A percentile compares a stretch with the other conserved stretches of the same genome.
Conservation (phyloP, 1,140 invertebrate genomes). For the Drosophila kikkawai region DNA sequence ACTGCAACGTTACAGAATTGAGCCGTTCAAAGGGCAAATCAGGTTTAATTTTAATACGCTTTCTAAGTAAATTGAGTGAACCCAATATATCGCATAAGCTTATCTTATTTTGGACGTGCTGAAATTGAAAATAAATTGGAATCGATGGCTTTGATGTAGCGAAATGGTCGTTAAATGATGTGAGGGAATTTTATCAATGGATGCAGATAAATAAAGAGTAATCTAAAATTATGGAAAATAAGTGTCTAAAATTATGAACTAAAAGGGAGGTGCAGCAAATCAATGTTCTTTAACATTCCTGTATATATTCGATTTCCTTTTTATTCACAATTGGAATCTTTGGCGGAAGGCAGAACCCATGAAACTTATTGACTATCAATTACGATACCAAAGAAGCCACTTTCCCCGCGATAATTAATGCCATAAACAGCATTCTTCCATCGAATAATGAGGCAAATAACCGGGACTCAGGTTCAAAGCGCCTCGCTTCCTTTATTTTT, state of each 20-base stretch:
- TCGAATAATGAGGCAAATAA: slow-evolving; percentile 31
- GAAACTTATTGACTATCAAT: not conserved
- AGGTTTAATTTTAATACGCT: slow-evolving; percentile 53
- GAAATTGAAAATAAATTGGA: slow-evolving; percentile 24
- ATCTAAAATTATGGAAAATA: not conserved
- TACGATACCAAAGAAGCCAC: not conserved
- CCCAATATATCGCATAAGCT: slow-evolving; percentile 27
- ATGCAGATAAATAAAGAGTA: not conserved
- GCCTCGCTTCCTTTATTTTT: slow-evolving; percentile 27
- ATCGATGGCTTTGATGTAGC: not conserved
- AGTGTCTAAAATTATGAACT: not conserved
- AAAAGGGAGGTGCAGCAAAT: too few relatives aligned
- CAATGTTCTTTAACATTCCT: not conserved
- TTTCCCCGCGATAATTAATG: slow-evolving; percentile 24
- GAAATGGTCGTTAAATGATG: not conserved
- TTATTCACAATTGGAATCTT: not conserved
- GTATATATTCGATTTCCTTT: not conserved
- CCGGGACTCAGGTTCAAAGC: slow-evolving; percentile 28
- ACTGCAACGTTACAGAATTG: slow-evolving; percentile 38
- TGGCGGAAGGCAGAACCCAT: not conserved
- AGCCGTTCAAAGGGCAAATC: slow-evolving; percentile 41
- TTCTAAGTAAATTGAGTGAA: slow-evolving; percentile 55
- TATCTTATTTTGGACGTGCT: slow-evolving; percentile 28
- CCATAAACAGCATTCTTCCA: slow-evolving; percentile 23
- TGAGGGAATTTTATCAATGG: not conserved